Evolutionary conservation across 2,797 vertebrate species (phyloP).

Genomic region (Bovichtus variegatus): DNA sequence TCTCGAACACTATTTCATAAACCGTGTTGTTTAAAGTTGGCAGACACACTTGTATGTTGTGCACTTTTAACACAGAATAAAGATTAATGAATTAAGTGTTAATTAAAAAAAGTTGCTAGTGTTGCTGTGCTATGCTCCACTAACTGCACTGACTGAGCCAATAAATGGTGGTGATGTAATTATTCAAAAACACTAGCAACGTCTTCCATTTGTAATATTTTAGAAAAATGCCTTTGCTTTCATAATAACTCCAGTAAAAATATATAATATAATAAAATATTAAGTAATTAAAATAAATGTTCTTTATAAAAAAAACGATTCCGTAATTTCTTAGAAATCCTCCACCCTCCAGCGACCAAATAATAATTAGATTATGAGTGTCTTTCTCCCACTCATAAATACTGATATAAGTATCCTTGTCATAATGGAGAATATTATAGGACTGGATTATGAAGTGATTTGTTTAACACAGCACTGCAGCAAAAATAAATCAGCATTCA

Average conservation of each 20-base stretch:
- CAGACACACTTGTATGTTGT: not conserved
- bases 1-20: not conserved
- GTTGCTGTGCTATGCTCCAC: not conserved
- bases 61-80: not conserved
- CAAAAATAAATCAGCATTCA: constrained; percentile 66
- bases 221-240: not conserved
- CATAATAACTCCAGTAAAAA: not conserved
- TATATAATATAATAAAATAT: not conserved
- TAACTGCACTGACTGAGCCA: not conserved
- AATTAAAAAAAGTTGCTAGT: not conserved
- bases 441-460: constrained; percentile 64
- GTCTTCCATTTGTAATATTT: not conserved
- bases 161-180: not conserved
- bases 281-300: constrained; percentile 28
- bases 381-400: constrained; percentile 43
- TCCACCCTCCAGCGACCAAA: constrained; percentile 18
- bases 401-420: constrained; percentile 43
- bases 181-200: not conserved
- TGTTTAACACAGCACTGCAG: constrained; percentile 61
- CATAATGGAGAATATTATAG: constrained; percentile 53
- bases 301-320: constrained; percentile 1
- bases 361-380: constrained; percentile 30
- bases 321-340: constrained; percentile 19
- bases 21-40: not conserved
- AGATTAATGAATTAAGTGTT: not conserved